These are phyloP conservation scores for Murina feae DNA, from an alignment of 2,113 vertebrate genomes.

Conservation along the genomic window DNA sequence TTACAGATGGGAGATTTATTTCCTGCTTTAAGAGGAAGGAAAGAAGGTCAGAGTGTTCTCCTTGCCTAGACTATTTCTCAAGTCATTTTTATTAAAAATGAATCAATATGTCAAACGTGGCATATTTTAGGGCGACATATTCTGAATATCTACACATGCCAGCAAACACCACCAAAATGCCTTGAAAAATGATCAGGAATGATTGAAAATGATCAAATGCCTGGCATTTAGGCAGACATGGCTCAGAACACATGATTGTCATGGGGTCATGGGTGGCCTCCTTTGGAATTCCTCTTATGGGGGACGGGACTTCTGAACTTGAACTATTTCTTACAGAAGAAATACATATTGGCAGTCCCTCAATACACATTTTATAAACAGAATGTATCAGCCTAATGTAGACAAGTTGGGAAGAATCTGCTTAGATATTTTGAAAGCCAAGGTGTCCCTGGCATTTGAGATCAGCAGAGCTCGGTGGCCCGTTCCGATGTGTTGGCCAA, in stretches of 20 bases:
- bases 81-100: neutral
- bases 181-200: neutral
- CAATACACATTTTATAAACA: constrained; percentile 95
- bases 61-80: neutral
- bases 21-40: neutral
- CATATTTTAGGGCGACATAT: neutral
- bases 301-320: constrained; percentile 92
- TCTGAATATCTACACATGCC: neutral
- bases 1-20: neutral
- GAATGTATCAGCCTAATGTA: constrained; percentile 93
- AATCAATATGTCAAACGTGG: neutral
- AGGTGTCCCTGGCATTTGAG: constrained; percentile 92
- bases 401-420: constrained; percentile 95
- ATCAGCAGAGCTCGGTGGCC: constrained; percentile 93
- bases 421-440: constrained; percentile 96
- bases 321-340: constrained; percentile 95
- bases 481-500: constrained; percentile 92
- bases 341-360: constrained; percentile 90
- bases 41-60: neutral
- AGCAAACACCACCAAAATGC: neutral
- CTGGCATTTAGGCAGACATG: constrained; percentile 89
- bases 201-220: constrained; percentile 84
- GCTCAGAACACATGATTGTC: constrained; percentile 91
- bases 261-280: constrained; percentile 89
- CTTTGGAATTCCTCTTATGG: constrained; percentile 90